Evolutionary conservation across 2,888 invertebrate species (phyloP).

Genomic region (Aleiodes alternator): DNA sequence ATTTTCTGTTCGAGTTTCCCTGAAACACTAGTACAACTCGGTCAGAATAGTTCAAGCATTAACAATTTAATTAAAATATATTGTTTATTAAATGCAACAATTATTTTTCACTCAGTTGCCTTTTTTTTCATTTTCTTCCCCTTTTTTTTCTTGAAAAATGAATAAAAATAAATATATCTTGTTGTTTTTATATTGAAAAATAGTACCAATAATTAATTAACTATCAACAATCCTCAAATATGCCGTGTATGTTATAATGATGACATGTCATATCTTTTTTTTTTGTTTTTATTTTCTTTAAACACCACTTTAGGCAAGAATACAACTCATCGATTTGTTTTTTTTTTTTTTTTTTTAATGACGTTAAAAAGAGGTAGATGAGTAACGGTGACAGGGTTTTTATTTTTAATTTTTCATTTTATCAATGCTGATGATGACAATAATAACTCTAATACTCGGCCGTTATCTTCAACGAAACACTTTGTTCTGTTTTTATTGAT

Average conservation of each 20-base stretch:
- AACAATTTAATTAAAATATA: conserved; percentile 24
- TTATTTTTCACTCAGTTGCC: background rate
- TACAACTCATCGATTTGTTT: conserved; percentile 36
- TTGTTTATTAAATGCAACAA: conserved; percentile 17
- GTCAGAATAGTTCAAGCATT: conserved; percentile 12
- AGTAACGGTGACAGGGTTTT: conserved; percentile 43
- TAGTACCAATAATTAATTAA: no score
- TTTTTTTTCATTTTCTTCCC: background rate
- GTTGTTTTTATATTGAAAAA: background rate
- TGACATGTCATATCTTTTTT: conserved; percentile 42
- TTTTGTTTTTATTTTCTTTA: conserved; percentile 29
- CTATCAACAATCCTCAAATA: conserved; percentile 12
- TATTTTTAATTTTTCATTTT: conserved; percentile 34
- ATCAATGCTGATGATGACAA: conserved; percentile 48
- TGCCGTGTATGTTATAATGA: conserved; percentile 47
- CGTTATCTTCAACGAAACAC: conserved; percentile 49
- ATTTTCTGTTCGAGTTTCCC: conserved; percentile 28
- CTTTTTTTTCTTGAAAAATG: background rate
- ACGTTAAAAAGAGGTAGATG: conserved; percentile 50
- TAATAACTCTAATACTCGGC: conserved; percentile 55
- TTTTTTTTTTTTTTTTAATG: conserved; percentile 32
- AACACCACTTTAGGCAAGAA: conserved; percentile 32
- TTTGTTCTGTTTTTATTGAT: conserved; percentile 39
- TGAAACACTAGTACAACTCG: conserved; percentile 13
- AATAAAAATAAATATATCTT: conserved; percentile 36